phyloP scores from a whole-genome alignment of 2,888 invertebrate genomes.

The Prosapia bicincta region DNA sequence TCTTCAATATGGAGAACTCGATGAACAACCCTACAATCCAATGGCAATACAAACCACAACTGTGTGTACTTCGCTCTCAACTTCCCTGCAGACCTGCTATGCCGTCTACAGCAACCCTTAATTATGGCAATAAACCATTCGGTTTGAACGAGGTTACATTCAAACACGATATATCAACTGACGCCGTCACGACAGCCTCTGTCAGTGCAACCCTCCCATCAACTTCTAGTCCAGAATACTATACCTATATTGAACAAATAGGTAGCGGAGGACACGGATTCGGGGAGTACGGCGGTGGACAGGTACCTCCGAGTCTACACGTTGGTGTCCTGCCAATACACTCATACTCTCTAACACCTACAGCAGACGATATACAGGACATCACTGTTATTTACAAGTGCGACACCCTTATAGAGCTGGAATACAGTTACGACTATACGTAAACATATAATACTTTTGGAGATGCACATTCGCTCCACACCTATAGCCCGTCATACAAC shows the following conservation, averaged over 20 bases:
- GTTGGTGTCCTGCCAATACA: not conserved
- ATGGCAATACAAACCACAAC: not conserved
- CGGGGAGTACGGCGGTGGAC: not conserved
- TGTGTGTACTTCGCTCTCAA: not conserved
- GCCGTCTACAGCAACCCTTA: not conserved
- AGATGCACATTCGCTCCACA: not conserved
- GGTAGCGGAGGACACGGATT: not conserved
- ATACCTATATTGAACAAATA: not conserved
- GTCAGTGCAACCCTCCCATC: not conserved
- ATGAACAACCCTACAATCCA: not conserved
- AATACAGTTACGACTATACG: not conserved
- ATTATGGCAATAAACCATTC: not conserved
- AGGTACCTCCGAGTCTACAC: not conserved
- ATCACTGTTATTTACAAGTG: not conserved
- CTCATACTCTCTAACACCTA: not conserved
- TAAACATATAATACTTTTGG: not conserved
- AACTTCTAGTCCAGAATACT: not conserved
- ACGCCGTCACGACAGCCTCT: not conserved
- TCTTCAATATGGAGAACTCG: not conserved
- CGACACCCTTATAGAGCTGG: not conserved
- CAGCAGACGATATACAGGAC: not conserved
- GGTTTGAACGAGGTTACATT: not conserved
- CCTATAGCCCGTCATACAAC: no score
- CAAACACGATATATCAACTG: not conserved
- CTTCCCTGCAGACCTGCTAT: not conserved